A percentile compares a stretch with the other conserved stretches of the same genome.
Conservation (phyloP, 2,888 invertebrate species). For the Heliconius cydno region DNA sequence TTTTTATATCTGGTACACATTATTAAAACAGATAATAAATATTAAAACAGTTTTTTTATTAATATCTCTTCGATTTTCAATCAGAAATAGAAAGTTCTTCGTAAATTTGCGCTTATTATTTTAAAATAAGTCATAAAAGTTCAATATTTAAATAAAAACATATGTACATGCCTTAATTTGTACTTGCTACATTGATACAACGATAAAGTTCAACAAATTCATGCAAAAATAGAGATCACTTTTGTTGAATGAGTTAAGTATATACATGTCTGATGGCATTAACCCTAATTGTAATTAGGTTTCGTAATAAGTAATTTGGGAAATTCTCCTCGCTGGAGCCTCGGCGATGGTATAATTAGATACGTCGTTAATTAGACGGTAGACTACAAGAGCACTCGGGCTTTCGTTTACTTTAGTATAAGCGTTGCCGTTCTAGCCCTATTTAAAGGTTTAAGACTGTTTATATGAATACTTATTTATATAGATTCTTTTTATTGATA, state of each 20-base stretch:
- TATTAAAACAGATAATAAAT: neutral
- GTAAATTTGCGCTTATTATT: neutral
- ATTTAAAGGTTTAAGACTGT: conserved; percentile 38
- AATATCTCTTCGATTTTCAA: too few species aligned
- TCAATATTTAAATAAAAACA: neutral
- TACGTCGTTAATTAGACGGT: conserved; percentile 78
- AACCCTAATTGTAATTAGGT: conserved; percentile 72
- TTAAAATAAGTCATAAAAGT: neutral
- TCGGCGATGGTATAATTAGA: conserved; percentile 77
- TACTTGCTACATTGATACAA: neutral
- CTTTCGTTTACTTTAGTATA: conserved; percentile 63
- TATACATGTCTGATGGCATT: conserved; percentile 62
- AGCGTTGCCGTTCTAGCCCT: conserved; percentile 50
- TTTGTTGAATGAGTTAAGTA: conserved; percentile 27
- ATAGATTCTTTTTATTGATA: conserved; percentile 11
- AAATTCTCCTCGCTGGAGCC: conserved; percentile 69
- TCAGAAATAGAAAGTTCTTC: neutral
- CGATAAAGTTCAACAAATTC: neutral
- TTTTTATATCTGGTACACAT: neutral
- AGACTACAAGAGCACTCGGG: conserved; percentile 73
- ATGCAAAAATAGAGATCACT: conserved; percentile 11
- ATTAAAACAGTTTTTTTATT: too few species aligned
- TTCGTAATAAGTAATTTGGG: conserved; percentile 77
- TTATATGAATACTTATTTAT: conserved; percentile 19
- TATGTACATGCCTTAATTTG: neutral